Evolutionary conservation across 2,113 vertebrate species (phyloP).

Genomic region (Daubentonia madagascariensis): DNA sequence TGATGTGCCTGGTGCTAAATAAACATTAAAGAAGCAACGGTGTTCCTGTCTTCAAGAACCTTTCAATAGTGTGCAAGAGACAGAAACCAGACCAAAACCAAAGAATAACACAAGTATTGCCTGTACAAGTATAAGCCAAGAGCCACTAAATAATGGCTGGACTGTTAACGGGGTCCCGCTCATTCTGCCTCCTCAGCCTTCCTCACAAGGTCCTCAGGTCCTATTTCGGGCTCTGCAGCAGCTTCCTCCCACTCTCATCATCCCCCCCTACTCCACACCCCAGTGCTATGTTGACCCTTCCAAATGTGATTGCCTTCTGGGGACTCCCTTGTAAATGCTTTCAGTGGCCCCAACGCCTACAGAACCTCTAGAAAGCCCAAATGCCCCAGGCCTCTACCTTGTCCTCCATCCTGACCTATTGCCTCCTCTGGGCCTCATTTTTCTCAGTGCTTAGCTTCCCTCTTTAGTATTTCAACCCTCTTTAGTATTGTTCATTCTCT

Average conservation of each 20-base stretch:
- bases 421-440: background rate
- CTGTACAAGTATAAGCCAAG: background rate
- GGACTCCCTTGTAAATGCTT: too few species aligned
- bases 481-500: background rate
- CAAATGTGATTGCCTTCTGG: background rate
- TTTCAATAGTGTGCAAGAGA: background rate
- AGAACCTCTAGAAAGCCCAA: too few species aligned
- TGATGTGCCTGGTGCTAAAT: background rate
- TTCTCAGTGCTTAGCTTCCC: background rate
- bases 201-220: background rate
- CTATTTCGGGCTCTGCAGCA: background rate
- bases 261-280: background rate
- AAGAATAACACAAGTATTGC: background rate
- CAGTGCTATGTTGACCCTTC: accelerated
- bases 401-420: accelerated
- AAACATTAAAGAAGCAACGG: background rate
- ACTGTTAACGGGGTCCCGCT: accelerated
- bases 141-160: background rate
- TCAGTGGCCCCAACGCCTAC: background rate
- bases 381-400: accelerated
- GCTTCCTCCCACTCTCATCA: background rate
- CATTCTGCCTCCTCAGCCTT: background rate
- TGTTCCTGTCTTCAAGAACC: background rate
- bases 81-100: background rate
- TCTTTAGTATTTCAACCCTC: background rate